Evolutionary conservation across 2,113 vertebrate genomes (phyloP), one percentile per base, ranked within the genome.

Genomic region (Entosphenus tridentatus): DNA sequence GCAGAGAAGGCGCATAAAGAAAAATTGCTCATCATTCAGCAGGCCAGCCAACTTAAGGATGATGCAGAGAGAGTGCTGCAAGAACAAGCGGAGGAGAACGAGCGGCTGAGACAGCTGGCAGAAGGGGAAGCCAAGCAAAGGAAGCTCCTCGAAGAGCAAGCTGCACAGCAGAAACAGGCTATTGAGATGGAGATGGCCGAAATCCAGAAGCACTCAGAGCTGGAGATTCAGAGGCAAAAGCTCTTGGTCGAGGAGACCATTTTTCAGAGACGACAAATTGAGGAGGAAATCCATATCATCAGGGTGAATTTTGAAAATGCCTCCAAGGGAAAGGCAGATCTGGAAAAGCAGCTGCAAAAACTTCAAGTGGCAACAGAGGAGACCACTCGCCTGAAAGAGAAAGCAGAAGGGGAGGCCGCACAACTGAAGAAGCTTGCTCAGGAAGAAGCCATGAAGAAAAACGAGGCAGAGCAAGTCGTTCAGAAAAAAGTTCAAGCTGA

Each of bases 1-100:
- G 89, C 93, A 0, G 93, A 98, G 71, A 81, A 90, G 67, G 93
- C 92, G 77, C 85, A 96, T 6, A 83, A 95, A 58, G 93, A 98
- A 75, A 96, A 96, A 75, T 81, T 96, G 71, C 74, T 84, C 0
- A 83, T 90, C 56, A 89, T 96, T 72, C 83, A 85, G 0, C 90
- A 97, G 1, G 90, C 90, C 3, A 88, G 88, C 0, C 80, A 82
- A 62, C 78, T 87, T 11, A 95, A 89, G 79, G 87, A 91, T 0
- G 88, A 95, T 70, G 88, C 90, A 0, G 93, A 98, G 78, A 92
- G 96, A 0, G 81, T 85, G 0, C 80, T 96, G 57, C 93, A 96
- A 74, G 91, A 96, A 75, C 96, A 98, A 72, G 91, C 95, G 75
- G 89, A 89, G 0, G 93, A 98, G 77, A 98, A 98, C 0, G 91